Percentiles rank a stretch among this genome's conserved stretches.
Conservation (phyloP, 2,113 vertebrate genomes). For the Vimba vimba region DNA sequence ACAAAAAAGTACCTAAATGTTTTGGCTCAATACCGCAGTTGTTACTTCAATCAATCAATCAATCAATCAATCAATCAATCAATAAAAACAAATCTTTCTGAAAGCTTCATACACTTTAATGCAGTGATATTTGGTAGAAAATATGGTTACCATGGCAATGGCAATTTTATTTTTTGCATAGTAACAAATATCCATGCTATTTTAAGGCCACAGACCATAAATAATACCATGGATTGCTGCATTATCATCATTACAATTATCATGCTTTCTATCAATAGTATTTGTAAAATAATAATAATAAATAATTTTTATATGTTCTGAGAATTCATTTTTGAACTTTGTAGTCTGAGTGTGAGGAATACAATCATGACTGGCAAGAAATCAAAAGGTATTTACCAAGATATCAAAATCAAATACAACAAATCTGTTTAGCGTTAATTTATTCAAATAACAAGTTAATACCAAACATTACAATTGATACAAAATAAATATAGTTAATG, state of each 20-base stretch:
- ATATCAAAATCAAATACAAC: background rate
- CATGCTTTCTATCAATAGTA: background rate
- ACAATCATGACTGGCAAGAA: background rate
- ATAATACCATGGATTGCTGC: background rate
- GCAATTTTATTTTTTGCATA: background rate
- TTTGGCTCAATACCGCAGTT: background rate
- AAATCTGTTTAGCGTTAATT: slow-evolving; percentile 37
- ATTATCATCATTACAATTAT: background rate
- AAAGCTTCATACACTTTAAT: background rate
- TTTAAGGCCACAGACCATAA: background rate
- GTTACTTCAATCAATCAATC: background rate
- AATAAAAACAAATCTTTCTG: background rate
- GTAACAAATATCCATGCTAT: background rate
- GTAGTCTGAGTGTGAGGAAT: background rate
- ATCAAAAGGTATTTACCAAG: background rate
- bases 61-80: background rate
- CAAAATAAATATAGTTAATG: slow-evolving; percentile 26
- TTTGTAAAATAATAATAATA: background rate
- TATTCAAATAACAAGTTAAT: slow-evolving; percentile 43
- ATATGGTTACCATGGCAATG: slow-evolving; percentile 5
- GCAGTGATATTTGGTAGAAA: background rate
- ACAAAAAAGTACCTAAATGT: background rate
- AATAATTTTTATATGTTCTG: background rate
- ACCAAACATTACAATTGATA: slow-evolving; percentile 37
- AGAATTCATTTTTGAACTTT: background rate